A percentile compares a stretch with the other conserved stretches of the same genome.
Evolutionary conservation across 2,888 invertebrate genomes (phyloP).

Genomic region (Cerastis leucographa): DNA sequence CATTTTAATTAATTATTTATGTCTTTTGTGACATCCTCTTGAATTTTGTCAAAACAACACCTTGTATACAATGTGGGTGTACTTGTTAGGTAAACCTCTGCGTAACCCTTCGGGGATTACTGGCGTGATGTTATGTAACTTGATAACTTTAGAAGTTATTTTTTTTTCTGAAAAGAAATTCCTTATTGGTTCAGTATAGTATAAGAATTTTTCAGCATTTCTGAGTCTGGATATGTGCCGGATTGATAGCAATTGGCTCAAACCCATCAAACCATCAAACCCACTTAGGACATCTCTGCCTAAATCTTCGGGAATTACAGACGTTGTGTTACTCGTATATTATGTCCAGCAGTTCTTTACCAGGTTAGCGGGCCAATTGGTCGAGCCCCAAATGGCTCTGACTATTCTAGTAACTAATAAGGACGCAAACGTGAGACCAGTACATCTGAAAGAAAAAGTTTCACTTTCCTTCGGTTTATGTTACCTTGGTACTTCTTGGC

Average conservation of each 20-base stretch:
- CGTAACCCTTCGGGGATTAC: too few species aligned
- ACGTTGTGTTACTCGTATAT: neutral
- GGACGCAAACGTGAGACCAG: neutral
- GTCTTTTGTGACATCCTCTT: too few species aligned
- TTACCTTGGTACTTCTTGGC: constrained; percentile 1
- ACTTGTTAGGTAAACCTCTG: too few species aligned
- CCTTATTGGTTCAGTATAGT: neutral
- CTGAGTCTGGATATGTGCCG: neutral
- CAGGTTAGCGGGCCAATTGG: neutral
- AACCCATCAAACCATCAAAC: neutral
- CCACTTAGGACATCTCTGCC: neutral
- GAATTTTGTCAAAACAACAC: too few species aligned
- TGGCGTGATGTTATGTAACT: too few species aligned
- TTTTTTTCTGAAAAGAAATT: neutral
- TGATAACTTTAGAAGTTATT: too few species aligned
- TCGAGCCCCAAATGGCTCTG: neutral
- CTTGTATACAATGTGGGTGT: too few species aligned
- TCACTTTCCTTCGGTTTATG: neutral
- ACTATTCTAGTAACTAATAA: neutral
- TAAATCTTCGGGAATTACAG: neutral
- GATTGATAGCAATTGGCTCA: neutral
- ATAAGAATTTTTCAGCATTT: neutral
- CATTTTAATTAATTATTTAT: too few species aligned
- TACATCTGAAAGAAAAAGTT: neutral
- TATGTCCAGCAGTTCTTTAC: neutral